Base-by-base conservation (phyloP, 2,797 vertebrate species). In the Tympanoctomys barrerae region DNA sequence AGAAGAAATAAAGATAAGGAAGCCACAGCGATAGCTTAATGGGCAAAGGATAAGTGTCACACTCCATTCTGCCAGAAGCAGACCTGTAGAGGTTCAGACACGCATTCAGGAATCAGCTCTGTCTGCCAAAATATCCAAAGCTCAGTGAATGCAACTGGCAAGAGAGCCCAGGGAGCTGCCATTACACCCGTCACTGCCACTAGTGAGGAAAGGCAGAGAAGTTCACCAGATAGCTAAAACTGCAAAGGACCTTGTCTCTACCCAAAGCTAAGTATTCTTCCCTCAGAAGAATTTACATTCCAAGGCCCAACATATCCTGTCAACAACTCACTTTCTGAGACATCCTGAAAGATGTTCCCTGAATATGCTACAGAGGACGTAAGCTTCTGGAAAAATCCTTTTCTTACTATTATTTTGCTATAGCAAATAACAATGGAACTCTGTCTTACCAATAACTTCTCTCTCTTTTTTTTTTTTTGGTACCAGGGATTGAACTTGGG, bases 1-100 rank as follows among this genome's bases (percentile, higher is more conserved):
- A 94, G 90, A 97, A 98, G 93, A 97, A 98, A 96, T 81, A 90
- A 96, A 98, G 98, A 98, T 98, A 98, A 98, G 97, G 84, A 97
- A 97, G 94, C 93, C 96, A 68, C 12, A 98, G 96, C 18, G 98
- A 91, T 96, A 98, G 97, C 98, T 98, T 98, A 98, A 98, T 96
- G 97, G 97, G 96, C 90, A 96, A 97, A 96, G 88, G 95, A 98
- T 98, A 98, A 97, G 94, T 97, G 97, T 97, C 96, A 96, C 97
- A 98, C 94, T 98, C 90, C 54, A 57, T 97, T 97, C 97, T 98
- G 97, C 96, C 98, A 98, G 95, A 97, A 97, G 97, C 80, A 95
- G 97, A 97, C 94, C 97, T 97, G 98, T 78, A 86, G 80, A 98
- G 95, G 97, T 91, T 91, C 97, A 98, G 87, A 97, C 97, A 96